These are phyloP conservation scores for Chondrosia reniformis DNA, from an alignment of 37 sponge, comb jelly and placozoan species.

Conservation along the genomic window DNA sequence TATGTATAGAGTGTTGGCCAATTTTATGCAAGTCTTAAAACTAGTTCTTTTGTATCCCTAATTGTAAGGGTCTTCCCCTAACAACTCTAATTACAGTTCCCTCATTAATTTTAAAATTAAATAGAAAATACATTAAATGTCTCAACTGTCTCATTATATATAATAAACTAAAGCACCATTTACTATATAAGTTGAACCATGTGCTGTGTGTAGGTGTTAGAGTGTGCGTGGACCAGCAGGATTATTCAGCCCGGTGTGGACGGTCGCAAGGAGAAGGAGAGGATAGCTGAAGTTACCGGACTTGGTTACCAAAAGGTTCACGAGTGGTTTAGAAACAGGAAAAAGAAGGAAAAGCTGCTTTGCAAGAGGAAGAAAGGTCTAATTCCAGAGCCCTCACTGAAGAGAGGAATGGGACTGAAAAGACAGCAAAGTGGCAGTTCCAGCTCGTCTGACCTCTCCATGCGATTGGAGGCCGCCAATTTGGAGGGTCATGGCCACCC, in stretches of 20 bases:
- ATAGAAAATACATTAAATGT: too few relatives aligned
- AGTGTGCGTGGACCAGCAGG: constrained; percentile 68
- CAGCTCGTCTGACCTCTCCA: constrained; percentile 14
- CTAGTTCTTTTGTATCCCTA: too few relatives aligned
- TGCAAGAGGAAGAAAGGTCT: constrained; percentile 13
- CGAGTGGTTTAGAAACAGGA: constrained; percentile 76
- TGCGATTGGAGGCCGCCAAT: neutral
- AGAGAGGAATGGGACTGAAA: neutral
- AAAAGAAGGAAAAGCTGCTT: constrained; percentile 61
- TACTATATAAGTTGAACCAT: too few relatives aligned
- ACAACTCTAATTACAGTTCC: too few relatives aligned
- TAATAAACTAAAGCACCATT: too few relatives aligned
- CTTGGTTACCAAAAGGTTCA: constrained; percentile 63
- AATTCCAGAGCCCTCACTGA: neutral
- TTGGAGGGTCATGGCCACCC: neutral
- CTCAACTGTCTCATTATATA: too few relatives aligned
- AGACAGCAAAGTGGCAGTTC: constrained; percentile 21
- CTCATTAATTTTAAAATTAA: too few relatives aligned
- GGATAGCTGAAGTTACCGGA: constrained; percentile 64
- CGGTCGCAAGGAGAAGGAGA: constrained; percentile 78
- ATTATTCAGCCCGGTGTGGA: constrained; percentile 73
- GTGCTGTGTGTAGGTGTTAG: constrained; percentile 28
- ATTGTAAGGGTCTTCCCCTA: too few relatives aligned
- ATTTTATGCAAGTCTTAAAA: too few relatives aligned
- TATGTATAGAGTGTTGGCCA: too few relatives aligned